Percentiles rank a stretch among this genome's conserved stretches.
Conservation (phyloP, 2,113 vertebrate genomes). For the Callaeas wilsoni region DNA sequence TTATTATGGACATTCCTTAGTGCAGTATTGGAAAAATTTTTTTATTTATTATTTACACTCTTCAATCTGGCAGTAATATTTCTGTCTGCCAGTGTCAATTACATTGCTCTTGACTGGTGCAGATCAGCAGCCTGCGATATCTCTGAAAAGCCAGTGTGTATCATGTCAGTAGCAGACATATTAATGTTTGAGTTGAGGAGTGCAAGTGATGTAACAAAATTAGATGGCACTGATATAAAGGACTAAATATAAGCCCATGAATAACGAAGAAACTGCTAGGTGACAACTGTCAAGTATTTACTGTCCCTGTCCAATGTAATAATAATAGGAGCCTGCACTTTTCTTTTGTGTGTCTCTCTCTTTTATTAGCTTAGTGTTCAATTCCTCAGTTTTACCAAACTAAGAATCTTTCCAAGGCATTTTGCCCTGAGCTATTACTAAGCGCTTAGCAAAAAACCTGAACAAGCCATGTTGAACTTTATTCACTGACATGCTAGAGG, state of each 20-base stretch:
- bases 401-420: slow-evolving; percentile 21
- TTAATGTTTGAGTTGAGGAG: slow-evolving; percentile 53
- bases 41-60: slow-evolving; percentile 59
- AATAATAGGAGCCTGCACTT: slow-evolving; percentile 49
- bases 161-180: slow-evolving; percentile 57
- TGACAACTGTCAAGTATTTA: slow-evolving; percentile 73
- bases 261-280: slow-evolving; percentile 57
- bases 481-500: neutral
- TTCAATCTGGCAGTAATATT: slow-evolving; percentile 59
- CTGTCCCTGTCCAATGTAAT: slow-evolving; percentile 42
- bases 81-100: slow-evolving; percentile 58
- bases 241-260: slow-evolving; percentile 44
- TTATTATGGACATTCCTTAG: slow-evolving; percentile 57
- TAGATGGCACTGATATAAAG: slow-evolving; percentile 64
- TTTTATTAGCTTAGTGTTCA: neutral
- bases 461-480: neutral
- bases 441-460: neutral
- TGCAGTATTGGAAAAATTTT: neutral
- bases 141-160: slow-evolving; percentile 50
- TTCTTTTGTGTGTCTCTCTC: neutral
- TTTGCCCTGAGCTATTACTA: slow-evolving; percentile 34
- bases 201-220: slow-evolving; percentile 64
- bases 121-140: slow-evolving; percentile 59
- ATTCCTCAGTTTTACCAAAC: neutral
- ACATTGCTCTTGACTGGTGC: slow-evolving; percentile 55